Base-by-base conservation (phyloP, 2,797 vertebrate species). In the Esox lucius region DNA sequence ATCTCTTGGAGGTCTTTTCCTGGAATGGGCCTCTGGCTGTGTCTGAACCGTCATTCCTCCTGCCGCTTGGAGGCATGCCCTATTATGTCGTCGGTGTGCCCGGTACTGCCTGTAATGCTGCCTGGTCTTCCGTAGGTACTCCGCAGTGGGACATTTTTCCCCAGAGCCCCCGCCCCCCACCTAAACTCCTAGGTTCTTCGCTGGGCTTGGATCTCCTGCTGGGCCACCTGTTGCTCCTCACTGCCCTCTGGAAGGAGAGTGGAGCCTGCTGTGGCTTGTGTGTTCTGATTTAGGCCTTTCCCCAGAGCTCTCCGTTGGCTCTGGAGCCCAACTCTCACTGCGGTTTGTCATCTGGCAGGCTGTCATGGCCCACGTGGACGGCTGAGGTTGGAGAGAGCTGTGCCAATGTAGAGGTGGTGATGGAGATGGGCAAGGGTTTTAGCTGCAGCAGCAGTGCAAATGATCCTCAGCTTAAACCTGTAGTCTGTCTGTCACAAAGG, bases 161-260 rank as follows among this genome's bases (percentile, higher is more conserved):
- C 39, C 16, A 65, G 61, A 12, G 67, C 2, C 0, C 78, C 31
- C 3, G n/a, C n/a, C n/a, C n/a, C n/a, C n/a, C n/a, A n/a, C n/a
- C 61, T 26, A 51, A 2, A 1, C 48, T 79, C 1, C 56, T 48
- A 53, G 68, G 72, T 22, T 2, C 68, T n/a, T n/a, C n/a, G n/a
- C n/a, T n/a, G n/a, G n/a, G n/a, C n/a, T 31, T 31, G 28, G 28
- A 31, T 31, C 28, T 31, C 3, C 28, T 31, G 0, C 0, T 6
- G 13, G 48, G 16, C 78, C 7, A 1, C 4, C 53, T 15, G 2
- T 0, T 53, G 46, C 71, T 11, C 35, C 39, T 8, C 24, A 46
- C 12, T n/a, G 77, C 72, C 71, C 17, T 86, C 81, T 69, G 4
- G 68, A 83, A 82, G 72, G 71, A 33, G 0, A 11, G 75, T 0